phyloP scores from a whole-genome alignment of 2,113 vertebrate genomes.

The Ameiurus melas region DNA sequence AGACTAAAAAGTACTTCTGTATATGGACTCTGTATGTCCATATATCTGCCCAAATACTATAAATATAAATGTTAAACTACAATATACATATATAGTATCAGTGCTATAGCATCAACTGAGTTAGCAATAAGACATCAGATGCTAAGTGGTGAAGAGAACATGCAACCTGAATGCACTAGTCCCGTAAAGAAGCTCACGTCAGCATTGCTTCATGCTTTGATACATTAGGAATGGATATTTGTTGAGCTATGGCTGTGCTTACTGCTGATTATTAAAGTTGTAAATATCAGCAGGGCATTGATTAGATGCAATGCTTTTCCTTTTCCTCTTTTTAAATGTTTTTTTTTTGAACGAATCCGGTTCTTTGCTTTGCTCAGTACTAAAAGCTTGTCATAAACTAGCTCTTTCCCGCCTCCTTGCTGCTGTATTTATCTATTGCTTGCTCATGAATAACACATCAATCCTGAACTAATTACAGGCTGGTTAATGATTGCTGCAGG shows the following conservation, averaged over 20 bases:
- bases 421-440: background rate
- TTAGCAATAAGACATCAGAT: background rate
- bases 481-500: constrained; percentile 56
- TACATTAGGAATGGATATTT: background rate
- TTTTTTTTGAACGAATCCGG: too few relatives aligned
- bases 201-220: background rate
- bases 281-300: constrained; percentile 3
- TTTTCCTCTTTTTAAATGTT: background rate
- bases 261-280: constrained; percentile 12
- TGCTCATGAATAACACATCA: constrained; percentile 21
- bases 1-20: too few relatives aligned
- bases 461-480: constrained; percentile 16
- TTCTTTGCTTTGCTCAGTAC: background rate
- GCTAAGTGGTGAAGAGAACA: background rate
- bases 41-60: too few relatives aligned
- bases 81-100: background rate
- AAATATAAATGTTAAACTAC: background rate
- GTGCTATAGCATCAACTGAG: background rate
- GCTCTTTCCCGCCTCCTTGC: background rate
- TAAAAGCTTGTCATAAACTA: background rate
- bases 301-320: background rate
- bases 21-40: too few relatives aligned
- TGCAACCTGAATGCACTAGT: background rate
- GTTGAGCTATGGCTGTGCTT: background rate
- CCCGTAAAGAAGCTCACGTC: background rate